Evolutionary conservation across 1,140 invertebrate genomes (phyloP), one percentile per base, ranked within the genome.

Genomic region (Drosophila cardini): DNA sequence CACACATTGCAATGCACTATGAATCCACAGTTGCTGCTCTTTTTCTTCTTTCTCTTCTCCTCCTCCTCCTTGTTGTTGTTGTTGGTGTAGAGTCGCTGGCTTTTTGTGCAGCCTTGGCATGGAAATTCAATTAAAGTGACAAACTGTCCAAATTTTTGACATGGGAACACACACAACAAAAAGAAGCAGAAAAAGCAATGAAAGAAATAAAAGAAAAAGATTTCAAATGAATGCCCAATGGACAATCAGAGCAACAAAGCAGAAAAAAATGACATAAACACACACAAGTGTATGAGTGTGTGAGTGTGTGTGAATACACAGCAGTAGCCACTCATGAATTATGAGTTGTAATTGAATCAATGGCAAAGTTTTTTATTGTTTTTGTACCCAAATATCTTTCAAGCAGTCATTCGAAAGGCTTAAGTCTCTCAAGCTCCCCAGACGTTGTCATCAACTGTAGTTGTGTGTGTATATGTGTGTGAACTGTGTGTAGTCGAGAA

Each of bases 61-160:
- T n/a, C n/a, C n/a, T n/a, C n/a, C n/a, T n/a, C n/a, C n/a, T n/a
- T n/a, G n/a, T n/a, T n/a, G n/a, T n/a, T 11, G 16, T 9, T 9
- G 21, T 32, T 52, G 48, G 30, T 18, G 71, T 65, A 40, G 21
- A 26, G 21, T 26, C 40, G 45, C 53, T 61, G 42, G 36, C 26
- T 63, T 42, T 58, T 42, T 42, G 32, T 36, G 13, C 30, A 38
- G 77, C 78, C 76, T 84, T 70, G 72, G 78, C 82, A 87, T 87
- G 84, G 74, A 83, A 89, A 89, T 89, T 89, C 84, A 89, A 89
- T 89, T 89, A 89, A 89, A 89, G 84, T 89, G 84, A 89, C 84
- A 89, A 89, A 89, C 84, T 89, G 84, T 89, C 84, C 80, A 80
- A 78, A 80, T 71, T 89, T 89, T 79, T 89, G 84, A 89, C 84